Conservation (phyloP, 2,888 invertebrate species). For the Criorhina ranunculi region DNA sequence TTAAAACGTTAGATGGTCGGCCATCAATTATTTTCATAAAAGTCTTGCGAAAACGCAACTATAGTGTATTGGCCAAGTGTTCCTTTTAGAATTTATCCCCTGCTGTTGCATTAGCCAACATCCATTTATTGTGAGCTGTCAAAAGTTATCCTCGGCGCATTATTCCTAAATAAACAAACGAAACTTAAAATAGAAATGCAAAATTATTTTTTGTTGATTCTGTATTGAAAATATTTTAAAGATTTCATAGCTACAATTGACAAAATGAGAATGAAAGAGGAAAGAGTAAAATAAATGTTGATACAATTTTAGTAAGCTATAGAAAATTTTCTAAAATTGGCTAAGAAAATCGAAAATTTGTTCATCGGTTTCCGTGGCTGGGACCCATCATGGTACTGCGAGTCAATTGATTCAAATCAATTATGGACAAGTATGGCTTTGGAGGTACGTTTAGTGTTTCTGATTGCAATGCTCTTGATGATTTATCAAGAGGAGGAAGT, state of each 20-base stretch:
- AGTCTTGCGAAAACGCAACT: background rate
- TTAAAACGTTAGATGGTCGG: background rate
- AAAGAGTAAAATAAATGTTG: conserved; percentile 22
- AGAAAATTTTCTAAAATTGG: conserved; percentile 52
- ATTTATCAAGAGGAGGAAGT: conserved; percentile 50
- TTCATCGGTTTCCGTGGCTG: conserved; percentile 54
- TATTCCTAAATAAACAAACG: conserved; percentile 29
- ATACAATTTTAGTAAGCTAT: conserved; percentile 35
- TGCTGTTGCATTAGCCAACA: conserved; percentile 27
- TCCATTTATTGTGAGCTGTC: conserved; percentile 27
- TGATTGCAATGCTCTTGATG: conserved; percentile 44
- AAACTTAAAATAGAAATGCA: conserved; percentile 47
- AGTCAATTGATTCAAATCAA: conserved; percentile 90
- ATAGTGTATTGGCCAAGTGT: background rate
- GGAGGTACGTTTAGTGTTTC: conserved; percentile 84
- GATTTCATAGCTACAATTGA: conserved; percentile 48
- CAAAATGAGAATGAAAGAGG: conserved; percentile 30
- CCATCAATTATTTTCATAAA: background rate
- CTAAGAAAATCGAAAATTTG: conserved; percentile 9
- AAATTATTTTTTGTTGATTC: conserved; percentile 7
- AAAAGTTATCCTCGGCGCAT: background rate
- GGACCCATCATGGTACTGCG: conserved; percentile 84
- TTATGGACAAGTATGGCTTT: conserved; percentile 89
- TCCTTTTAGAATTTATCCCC: background rate
- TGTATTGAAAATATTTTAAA: conserved; percentile 50